Conservation (phyloP, 2,113 vertebrate genomes). For the Protobothrops mucrosquamatus region DNA sequence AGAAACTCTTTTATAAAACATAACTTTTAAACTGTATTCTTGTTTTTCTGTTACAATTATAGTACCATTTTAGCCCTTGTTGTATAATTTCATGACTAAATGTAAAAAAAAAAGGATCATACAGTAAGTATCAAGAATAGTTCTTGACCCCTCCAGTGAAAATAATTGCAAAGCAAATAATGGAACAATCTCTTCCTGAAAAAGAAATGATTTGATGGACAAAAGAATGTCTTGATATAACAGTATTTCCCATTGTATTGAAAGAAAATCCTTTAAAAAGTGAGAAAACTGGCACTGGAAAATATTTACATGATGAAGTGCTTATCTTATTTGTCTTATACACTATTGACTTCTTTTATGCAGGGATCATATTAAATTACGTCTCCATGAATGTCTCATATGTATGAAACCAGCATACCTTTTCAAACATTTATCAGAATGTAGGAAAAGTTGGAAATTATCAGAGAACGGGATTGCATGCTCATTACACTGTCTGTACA, state of each 20-base stretch:
- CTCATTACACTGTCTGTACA: not conserved
- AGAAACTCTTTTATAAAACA: not conserved
- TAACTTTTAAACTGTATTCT: not conserved
- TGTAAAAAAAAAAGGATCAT: not conserved
- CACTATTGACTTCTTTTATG: not conserved
- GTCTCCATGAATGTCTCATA: not conserved
- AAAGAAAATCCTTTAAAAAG: not conserved
- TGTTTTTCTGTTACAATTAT: not conserved
- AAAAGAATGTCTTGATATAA: not conserved
- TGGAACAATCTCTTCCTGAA: not conserved
- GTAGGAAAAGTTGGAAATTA: not conserved
- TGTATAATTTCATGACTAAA: not conserved
- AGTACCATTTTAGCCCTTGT: not conserved
- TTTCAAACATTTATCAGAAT: not conserved
- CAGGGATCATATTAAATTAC: not conserved
- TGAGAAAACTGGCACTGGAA: not conserved
- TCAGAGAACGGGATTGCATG: not conserved
- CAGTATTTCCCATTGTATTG: not conserved
- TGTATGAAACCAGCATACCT: not conserved
- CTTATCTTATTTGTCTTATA: not conserved
- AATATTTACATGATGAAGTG: not conserved
- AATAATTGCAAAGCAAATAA: not conserved
- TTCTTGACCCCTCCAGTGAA: not conserved
- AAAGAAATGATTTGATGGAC: not conserved
- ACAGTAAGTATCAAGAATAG: not conserved